Evolutionary conservation across 1,140 invertebrate species (phyloP), one percentile per base, ranked within the genome.

Genomic region (Linepithema humile): DNA sequence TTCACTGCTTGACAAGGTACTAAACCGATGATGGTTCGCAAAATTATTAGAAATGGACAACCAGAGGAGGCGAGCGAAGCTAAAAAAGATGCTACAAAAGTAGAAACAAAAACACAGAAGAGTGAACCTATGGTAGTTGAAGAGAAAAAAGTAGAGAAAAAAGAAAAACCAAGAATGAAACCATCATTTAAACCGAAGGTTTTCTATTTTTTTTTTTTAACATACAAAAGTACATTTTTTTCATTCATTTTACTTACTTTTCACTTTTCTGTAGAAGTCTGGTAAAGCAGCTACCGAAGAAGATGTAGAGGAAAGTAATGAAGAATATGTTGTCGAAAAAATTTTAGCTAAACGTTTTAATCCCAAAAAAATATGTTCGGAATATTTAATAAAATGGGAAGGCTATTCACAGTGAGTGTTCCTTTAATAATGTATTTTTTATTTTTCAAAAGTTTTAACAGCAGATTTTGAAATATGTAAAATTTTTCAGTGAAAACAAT

Each of bases 351-450:
- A 97, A 92, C 95, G 97, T 17, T 97, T 96, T 90, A 98, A 97
- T 94, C 96, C 96, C 5, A 95, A 97, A 57, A 96, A 96, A 74
- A 97, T 96, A 91, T 96, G 96, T 74, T 96, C 96, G 85, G 97
- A 98, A 93, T 98, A 97, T 93, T 93, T 97, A 87, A 95, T 98
- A 15, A 98, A 98, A 93, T 98, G 97, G 97, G 97, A 97, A 92
- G 96, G 97, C 80, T 97, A 96, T 89, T 94, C 96, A 32, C 96
- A 96, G 96, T 97, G 86, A 95, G 96, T 96, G 69, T 85, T 85
- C 69, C 74, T 82, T 80, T 7, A 55, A 40, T 43, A 48, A 73
- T 32, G 0, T 29, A 62, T 17, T 0, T 20, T 40, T 65, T 15
- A 38, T 67, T 48, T 57, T 67, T 60, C 2, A 20, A 67, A 2